These are phyloP conservation scores for Odontophorus gujanensis DNA, from an alignment of 2,113 vertebrate species.

Conservation along the genomic window DNA sequence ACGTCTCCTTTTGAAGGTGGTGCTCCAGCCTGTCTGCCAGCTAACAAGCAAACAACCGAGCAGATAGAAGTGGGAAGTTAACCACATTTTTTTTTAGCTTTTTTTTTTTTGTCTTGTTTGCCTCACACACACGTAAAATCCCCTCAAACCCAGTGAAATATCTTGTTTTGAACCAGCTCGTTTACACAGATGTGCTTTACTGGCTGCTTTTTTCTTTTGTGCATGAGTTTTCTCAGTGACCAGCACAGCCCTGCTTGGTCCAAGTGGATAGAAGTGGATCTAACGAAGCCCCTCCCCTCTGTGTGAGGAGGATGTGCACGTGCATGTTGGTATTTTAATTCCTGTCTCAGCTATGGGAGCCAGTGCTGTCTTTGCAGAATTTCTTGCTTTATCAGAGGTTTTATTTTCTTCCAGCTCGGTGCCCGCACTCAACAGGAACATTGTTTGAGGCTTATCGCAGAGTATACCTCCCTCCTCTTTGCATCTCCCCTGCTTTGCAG, in stretches of 20 bases:
- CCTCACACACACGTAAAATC: neutral
- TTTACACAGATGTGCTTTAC: neutral
- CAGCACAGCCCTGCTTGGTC: neutral
- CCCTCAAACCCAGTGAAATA: neutral
- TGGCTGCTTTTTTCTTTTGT: neutral
- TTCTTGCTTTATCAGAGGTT: constrained; percentile 50
- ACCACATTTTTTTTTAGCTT: neutral
- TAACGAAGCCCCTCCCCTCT: neutral
- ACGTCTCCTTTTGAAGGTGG: neutral
- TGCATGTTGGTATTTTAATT: neutral
- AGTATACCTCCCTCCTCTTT: constrained; percentile 5
- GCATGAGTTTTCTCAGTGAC: neutral
- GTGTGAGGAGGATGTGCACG: neutral
- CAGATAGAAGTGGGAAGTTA: neutral
- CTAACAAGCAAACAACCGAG: neutral
- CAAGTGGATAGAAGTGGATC: neutral
- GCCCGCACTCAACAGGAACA: constrained; percentile 16
- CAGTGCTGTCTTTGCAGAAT: constrained; percentile 52
- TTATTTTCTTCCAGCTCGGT: constrained; percentile 32
- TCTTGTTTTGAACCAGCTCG: neutral
- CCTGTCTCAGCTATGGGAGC: constrained; percentile 14
- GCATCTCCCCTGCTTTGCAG: neutral
- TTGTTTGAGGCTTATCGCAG: constrained; percentile 50
- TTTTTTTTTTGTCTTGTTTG: neutral
- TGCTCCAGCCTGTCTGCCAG: neutral